A percentile compares a stretch with the other conserved stretches of the same genome.
These are phyloP conservation scores for Orthonyx spaldingii DNA, from an alignment of 2,113 vertebrate genomes.

Conservation along the genomic window DNA sequence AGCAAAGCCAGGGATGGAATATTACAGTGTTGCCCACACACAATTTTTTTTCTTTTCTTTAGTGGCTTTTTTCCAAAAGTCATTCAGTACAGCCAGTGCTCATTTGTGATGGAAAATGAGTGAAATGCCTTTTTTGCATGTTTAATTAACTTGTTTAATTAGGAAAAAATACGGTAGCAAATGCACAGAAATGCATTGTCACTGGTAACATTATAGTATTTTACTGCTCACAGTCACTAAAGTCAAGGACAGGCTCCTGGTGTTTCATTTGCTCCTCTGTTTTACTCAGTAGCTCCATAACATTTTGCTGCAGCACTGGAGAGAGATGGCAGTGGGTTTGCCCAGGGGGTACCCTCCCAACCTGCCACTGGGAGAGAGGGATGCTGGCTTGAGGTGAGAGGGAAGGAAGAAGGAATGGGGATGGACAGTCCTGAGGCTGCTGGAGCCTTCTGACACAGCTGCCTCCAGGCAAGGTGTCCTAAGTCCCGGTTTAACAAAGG, in stretches of 20 bases:
- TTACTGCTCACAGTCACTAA: not conserved
- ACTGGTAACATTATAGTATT: not conserved
- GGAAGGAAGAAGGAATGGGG: not conserved
- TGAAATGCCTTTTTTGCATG: not conserved
- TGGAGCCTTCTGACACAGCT: not conserved
- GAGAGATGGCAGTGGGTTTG: not conserved
- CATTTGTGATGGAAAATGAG: not conserved
- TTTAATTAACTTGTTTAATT: not conserved
- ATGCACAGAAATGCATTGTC: not conserved
- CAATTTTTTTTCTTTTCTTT: not conserved
- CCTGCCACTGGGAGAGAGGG: not conserved
- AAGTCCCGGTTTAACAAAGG: not conserved
- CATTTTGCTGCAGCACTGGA: fast-evolving
- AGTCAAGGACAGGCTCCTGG: not conserved
- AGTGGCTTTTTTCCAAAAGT: not conserved
- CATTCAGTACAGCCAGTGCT: not conserved
- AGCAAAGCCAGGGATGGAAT: not conserved
- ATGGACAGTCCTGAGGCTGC: not conserved
- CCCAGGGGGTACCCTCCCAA: not conserved
- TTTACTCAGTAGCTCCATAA: not conserved
- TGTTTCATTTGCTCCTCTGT: not conserved
- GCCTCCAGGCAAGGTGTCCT: not conserved
- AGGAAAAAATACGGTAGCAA: not conserved
- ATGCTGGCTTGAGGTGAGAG: not conserved
- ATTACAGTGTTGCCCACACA: not conserved